Base-by-base conservation (phyloP, 2,888 invertebrate species). In the Electrophaes corylata region DNA sequence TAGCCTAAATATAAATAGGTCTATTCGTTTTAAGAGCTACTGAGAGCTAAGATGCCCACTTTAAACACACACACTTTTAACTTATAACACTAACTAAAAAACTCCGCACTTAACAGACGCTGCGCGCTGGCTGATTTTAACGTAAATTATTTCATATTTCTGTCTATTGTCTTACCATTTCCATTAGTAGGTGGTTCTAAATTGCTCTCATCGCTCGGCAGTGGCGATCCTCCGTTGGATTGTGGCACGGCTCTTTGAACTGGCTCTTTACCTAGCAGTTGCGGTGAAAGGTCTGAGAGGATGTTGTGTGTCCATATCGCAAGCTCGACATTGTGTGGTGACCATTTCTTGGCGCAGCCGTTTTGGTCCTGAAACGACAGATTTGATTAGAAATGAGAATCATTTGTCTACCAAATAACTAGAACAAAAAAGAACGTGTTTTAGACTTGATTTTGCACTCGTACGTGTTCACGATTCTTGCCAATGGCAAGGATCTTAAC, bases 251-350 rank as follows among this genome's bases (percentile, higher is more conserved):
- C 80, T 66, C 94, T 93, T 58, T 73, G 64, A 41, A 67, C 73
- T 16, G 95, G 95, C 88, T 96, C 95, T 72, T 95, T 95, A 72
- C 96, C 96, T 67, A 98, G 92, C 65, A 98, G 87, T 76, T 96
- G 96, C 31, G 98, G 97, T 84, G 96, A 96, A 71, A 96, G 83
- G 75, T 98, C 97, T 62, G 95, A 95, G 65, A 97, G 95, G 56
- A 98, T 95, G 83, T 96, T 96, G 88, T 98, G 98, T 56, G 98
- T 96, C 98, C 98, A 98, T 74, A 98, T 86, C 41, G 98, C 96
- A 77, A 98, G 87, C 86, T 98, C 98, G 55, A 98, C 97, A 91
- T 94, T 94, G 88, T 95, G 95, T 33, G 95, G 94, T 10, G 94
- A 94, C 94, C 95, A 95, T 73, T 93, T 93, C 66, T 93, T 93